Conservation (phyloP, 2,113 vertebrate species). For the Albula glossodonta region DNA sequence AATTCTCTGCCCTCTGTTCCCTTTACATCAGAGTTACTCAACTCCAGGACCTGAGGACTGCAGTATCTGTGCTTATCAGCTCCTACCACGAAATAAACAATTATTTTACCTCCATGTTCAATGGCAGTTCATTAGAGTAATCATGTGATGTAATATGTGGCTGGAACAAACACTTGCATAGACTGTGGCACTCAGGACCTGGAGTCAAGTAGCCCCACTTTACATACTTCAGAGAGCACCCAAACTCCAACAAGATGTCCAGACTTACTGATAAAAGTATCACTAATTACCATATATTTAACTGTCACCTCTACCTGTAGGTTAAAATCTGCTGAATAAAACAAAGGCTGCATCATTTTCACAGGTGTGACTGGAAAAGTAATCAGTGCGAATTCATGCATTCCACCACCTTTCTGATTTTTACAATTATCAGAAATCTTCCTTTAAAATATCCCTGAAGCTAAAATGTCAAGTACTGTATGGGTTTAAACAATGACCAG, state of each 20-base stretch:
- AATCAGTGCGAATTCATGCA: slow-evolving; percentile 18
- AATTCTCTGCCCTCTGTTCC: background rate
- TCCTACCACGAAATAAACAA: too few relatives aligned
- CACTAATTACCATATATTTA: slow-evolving; percentile 30
- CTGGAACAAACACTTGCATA: too few relatives aligned
- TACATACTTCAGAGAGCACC: too few relatives aligned
- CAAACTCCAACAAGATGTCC: background rate
- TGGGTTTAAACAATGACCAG: background rate
- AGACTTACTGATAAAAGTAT: slow-evolving; percentile 42
- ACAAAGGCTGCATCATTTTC: slow-evolving; percentile 7
- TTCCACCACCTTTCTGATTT: background rate
- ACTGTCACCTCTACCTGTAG: slow-evolving; percentile 33
- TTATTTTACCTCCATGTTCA: too few relatives aligned
- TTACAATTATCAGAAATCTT: background rate
- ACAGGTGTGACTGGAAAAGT: background rate
- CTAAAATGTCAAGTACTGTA: background rate
- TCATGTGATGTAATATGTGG: too few relatives aligned
- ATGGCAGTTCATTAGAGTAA: too few relatives aligned
- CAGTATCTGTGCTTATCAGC: too few relatives aligned
- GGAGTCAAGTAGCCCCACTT: too few relatives aligned
- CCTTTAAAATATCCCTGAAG: slow-evolving; percentile 2
- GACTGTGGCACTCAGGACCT: too few relatives aligned
- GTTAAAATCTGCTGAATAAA: background rate
- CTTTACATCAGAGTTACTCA: too few relatives aligned
- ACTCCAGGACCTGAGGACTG: too few relatives aligned